Evolutionary conservation across 2,888 invertebrate genomes (phyloP).

Genomic region (Lasius fuliginosus): DNA sequence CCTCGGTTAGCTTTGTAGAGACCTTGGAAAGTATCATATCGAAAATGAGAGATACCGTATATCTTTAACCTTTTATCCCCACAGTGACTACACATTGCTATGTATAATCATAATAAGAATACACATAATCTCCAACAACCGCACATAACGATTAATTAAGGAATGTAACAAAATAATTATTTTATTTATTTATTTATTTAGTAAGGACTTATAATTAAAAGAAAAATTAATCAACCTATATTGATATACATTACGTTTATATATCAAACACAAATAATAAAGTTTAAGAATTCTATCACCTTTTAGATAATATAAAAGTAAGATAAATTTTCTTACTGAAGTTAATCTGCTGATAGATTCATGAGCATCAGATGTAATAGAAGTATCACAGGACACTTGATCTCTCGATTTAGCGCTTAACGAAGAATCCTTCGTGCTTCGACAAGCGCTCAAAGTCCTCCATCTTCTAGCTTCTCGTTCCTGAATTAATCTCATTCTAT

Average conservation of each 20-base stretch:
- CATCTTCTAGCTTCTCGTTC: constrained; percentile 67
- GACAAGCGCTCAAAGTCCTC: constrained; percentile 27
- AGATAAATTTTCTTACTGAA: constrained; percentile 13
- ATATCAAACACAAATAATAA: background rate
- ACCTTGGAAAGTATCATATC: constrained; percentile 39
- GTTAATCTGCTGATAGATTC: constrained; percentile 23
- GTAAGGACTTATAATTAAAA: background rate
- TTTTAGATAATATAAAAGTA: background rate
- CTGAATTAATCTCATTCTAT: constrained; percentile 72
- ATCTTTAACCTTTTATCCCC: constrained; percentile 45
- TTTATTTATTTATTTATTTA: background rate
- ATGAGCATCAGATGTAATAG: background rate
- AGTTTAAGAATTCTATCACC: background rate
- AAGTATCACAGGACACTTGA: background rate
- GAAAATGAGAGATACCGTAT: constrained; percentile 19
- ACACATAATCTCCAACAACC: background rate
- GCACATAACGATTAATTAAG: background rate
- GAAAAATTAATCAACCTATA: background rate
- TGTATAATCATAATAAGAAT: background rate
- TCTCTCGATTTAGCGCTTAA: background rate
- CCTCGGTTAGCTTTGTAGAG: constrained; percentile 15
- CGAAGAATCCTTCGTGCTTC: constrained; percentile 29
- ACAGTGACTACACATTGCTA: background rate
- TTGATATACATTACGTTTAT: background rate
- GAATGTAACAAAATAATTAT: background rate